Percentiles rank a stretch among this genome's conserved stretches.
These are phyloP conservation scores for Tenthredo distinguenda DNA, from an alignment of 2,888 invertebrate species.

Conservation along the genomic window DNA sequence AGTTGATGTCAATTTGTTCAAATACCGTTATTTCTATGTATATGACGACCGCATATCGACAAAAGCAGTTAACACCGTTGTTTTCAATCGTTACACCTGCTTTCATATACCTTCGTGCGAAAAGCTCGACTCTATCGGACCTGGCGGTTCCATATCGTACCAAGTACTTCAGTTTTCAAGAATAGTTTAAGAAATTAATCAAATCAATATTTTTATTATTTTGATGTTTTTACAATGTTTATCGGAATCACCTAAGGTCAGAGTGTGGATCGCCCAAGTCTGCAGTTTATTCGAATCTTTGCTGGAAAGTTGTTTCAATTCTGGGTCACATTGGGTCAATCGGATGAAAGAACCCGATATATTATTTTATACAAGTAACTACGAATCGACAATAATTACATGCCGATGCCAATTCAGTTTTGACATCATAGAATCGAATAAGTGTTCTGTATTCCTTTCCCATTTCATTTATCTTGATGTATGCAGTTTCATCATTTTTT, in stretches of 20 bases:
- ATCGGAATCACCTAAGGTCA: constrained; percentile 1
- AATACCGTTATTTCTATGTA: background rate
- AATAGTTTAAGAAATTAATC: background rate
- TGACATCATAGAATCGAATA: constrained; percentile 2
- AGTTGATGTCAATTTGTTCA: background rate
- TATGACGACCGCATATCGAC: background rate
- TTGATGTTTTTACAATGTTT: background rate
- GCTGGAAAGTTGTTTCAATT: background rate
- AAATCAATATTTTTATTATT: background rate
- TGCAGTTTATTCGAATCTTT: constrained; percentile 2
- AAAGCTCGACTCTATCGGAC: background rate
- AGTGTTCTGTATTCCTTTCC: background rate
- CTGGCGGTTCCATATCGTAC: background rate
- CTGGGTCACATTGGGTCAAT: background rate
- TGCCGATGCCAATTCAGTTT: background rate
- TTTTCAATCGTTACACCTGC: background rate
- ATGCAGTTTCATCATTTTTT: background rate
- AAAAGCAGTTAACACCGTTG: background rate
- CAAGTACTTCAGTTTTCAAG: background rate
- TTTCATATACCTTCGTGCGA: background rate
- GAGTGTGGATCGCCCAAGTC: background rate
- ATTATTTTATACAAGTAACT: constrained; percentile 2
- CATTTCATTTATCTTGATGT: background rate
- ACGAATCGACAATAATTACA: background rate
- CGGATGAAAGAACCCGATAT: background rate